Percentiles rank a stretch among this genome's conserved stretches.
phyloP scores from a whole-genome alignment of 1,140 invertebrate species.

The Myzus persicae region DNA sequence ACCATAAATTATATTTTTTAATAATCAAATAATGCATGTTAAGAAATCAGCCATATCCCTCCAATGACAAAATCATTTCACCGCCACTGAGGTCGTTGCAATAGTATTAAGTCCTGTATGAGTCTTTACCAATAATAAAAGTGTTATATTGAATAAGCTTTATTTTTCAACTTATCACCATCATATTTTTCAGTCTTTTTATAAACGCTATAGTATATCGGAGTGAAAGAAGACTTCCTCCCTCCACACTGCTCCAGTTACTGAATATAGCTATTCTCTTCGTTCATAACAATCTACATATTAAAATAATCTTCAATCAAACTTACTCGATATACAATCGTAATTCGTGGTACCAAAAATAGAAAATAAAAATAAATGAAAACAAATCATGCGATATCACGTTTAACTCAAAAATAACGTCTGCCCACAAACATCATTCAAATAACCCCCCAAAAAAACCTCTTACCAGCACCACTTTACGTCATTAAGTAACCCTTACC shows the following conservation, averaged over 20 bases:
- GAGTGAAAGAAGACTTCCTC: no score
- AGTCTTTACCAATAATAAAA: no score
- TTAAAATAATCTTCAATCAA: neutral
- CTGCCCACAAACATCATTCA: neutral
- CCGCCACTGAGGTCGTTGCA: no score
- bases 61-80: no score
- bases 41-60: no score
- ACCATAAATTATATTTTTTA: no score
- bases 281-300: neutral
- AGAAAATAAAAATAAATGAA: neutral
- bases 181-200: neutral
- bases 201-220: neutral
- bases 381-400: neutral
- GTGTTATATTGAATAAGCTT: no score
- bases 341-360: neutral
- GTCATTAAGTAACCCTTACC: neutral
- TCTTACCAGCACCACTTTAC: neutral
- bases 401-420: neutral
- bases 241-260: neutral
- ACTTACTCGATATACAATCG: neutral
- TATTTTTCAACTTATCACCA: no score
- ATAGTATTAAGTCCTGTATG: no score
- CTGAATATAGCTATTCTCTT: neutral
- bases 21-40: no score
- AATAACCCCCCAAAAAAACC: no score